These are phyloP conservation scores for Xylota sylvarum DNA, from an alignment of 2,888 invertebrate species.

Conservation along the genomic window DNA sequence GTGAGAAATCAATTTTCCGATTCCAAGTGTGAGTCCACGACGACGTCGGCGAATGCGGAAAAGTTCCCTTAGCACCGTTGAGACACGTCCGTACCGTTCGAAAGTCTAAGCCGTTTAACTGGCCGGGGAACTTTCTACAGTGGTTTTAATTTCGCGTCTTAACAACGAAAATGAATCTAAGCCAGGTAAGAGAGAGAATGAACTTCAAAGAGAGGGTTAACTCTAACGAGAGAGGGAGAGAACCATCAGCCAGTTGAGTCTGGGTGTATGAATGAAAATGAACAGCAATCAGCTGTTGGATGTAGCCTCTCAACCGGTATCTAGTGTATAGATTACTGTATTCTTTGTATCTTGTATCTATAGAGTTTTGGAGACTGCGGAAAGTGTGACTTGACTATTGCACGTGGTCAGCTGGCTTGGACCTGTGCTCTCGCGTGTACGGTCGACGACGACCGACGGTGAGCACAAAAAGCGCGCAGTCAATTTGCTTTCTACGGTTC, in stretches of 20 bases:
- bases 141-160: conserved; percentile 59
- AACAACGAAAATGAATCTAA: conserved; percentile 46
- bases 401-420: conserved; percentile 64
- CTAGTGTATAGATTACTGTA: conserved; percentile 58
- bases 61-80: conserved; percentile 67
- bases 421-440: conserved; percentile 35
- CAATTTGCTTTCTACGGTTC: conserved; percentile 58
- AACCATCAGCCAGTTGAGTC: not conserved
- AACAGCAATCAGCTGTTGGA: conserved; percentile 67
- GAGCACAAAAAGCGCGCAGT: conserved; percentile 42
- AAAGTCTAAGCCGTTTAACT: conserved; percentile 74
- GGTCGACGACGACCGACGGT: not conserved
- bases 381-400: conserved; percentile 36
- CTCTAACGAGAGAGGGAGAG: conserved; percentile 36
- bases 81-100: conserved; percentile 69
- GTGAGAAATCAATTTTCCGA: conserved; percentile 42
- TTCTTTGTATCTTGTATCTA: conserved; percentile 62
- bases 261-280: conserved; percentile 66
- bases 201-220: conserved; percentile 31
- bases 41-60: conserved; percentile 61
- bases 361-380: conserved; percentile 28
- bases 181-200: conserved; percentile 44
- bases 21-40: conserved; percentile 28
- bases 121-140: conserved; percentile 62
- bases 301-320: conserved; percentile 59